These are phyloP conservation scores for Arnoldichthys spilopterus DNA, from an alignment of 2,797 vertebrate genomes.

Conservation along the genomic window DNA sequence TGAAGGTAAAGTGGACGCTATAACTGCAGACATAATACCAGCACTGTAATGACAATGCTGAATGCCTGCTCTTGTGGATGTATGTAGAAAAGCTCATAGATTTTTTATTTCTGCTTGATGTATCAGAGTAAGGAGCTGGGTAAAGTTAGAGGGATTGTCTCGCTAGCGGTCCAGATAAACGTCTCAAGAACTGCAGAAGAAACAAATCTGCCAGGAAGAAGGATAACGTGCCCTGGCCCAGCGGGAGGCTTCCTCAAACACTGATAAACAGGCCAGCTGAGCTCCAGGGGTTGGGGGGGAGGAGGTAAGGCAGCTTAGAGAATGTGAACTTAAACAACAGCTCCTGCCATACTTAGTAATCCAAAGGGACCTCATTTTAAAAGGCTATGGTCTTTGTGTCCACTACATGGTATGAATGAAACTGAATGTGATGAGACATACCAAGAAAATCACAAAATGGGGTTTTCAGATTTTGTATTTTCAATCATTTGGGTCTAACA, in stretches of 20 bases:
- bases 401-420: not conserved
- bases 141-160: constrained; percentile 36
- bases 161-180: constrained; percentile 19
- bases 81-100: not conserved
- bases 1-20: too few species aligned
- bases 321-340: constrained; percentile 46
- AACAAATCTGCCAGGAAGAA: constrained; percentile 17
- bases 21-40: too few species aligned
- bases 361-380: constrained; percentile 3
- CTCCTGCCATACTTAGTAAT: constrained; percentile 13
- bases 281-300: not conserved
- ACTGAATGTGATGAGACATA: not conserved
- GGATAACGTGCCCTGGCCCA: constrained; percentile 25
- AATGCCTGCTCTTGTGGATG: not conserved
- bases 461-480: not conserved
- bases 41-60: too few species aligned
- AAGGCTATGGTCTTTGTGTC: not conserved
- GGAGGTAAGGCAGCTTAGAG: not conserved
- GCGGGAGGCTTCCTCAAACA: constrained; percentile 35
- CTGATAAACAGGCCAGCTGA: constrained; percentile 40
- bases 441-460: constrained; percentile 3
- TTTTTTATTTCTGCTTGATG: constrained; percentile 6
- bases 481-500: not conserved
- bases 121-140: not conserved
- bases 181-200: constrained; percentile 27